These are phyloP conservation scores for Tarsius wallacei DNA, from an alignment of 2,797 vertebrate genomes.

Conservation along the genomic window DNA sequence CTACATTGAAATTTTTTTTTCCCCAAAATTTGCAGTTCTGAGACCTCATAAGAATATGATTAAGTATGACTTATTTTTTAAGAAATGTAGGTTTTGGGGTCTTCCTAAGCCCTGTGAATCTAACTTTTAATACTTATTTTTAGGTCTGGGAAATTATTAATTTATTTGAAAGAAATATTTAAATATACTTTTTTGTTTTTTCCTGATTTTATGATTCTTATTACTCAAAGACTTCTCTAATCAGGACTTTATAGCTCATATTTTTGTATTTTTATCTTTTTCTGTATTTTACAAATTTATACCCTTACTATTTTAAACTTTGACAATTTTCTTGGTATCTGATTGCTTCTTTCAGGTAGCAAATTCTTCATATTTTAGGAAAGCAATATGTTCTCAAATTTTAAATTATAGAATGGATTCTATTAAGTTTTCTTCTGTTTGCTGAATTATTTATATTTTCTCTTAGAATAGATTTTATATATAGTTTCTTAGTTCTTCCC, in stretches of 20 bases:
- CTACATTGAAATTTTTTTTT: neutral
- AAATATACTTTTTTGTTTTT: neutral
- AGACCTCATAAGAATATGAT: neutral
- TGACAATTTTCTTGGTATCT: neutral
- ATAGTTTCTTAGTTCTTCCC: neutral
- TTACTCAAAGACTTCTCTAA: neutral
- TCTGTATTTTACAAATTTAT: neutral
- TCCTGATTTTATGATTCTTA: neutral
- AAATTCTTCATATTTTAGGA: neutral
- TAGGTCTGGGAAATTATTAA: neutral
- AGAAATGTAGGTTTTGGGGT: neutral
- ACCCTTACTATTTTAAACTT: neutral
- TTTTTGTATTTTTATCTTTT: neutral
- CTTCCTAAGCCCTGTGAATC: neutral
- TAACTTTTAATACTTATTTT: neutral
- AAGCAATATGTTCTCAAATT: neutral
- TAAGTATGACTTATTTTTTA: neutral
- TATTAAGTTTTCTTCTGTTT: neutral
- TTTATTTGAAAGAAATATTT: neutral
- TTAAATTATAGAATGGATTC: neutral
- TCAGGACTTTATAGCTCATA: neutral
- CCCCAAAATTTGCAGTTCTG: neutral
- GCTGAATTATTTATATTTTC: neutral
- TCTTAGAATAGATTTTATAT: neutral
- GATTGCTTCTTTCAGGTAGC: neutral